Evolutionary conservation across 2,797 vertebrate genomes (phyloP).

Genomic region (Oreonectes daqikongensis): DNA sequence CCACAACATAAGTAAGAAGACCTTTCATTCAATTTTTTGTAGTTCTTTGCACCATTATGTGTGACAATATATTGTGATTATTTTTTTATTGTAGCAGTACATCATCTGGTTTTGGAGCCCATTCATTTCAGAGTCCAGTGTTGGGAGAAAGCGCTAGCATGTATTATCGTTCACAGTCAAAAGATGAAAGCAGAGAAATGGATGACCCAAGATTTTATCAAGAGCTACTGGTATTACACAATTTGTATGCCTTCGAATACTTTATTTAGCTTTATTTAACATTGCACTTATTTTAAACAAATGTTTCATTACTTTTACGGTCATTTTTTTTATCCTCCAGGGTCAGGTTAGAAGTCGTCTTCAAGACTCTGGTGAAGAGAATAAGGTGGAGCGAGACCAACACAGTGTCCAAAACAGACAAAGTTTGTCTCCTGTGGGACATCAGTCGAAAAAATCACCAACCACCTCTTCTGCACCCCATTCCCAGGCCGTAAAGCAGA

Average conservation of each 20-base stretch:
- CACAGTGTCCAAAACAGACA: conserved; percentile 23
- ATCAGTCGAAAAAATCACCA: conserved; percentile 36
- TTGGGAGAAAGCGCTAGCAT: conserved; percentile 74
- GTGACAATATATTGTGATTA: background rate
- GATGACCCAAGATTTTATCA: conserved; percentile 83
- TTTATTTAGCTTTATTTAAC: background rate
- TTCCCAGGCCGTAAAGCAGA: conserved; percentile 56
- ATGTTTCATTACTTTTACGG: background rate
- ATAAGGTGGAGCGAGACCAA: conserved; percentile 59
- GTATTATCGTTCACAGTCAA: conserved; percentile 67
- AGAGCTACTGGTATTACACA: conserved; percentile 82
- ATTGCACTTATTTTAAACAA: background rate
- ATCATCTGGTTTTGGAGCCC: conserved; percentile 40
- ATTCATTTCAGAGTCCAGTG: conserved; percentile 70
- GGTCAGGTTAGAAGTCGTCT: conserved; percentile 86
- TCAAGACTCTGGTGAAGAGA: conserved; percentile 71
- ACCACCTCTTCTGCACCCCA: conserved; percentile 55
- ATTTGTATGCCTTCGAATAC: background rate
- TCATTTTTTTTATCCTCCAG: conserved; percentile 67
- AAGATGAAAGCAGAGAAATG: conserved; percentile 53
- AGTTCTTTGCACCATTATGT: background rate
- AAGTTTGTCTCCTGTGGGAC: conserved; percentile 41
- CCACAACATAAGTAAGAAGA: conserved; percentile 58
- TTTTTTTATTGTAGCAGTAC: conserved; percentile 17
- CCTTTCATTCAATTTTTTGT: background rate